Evolutionary conservation across 2,113 vertebrate genomes (phyloP).

Genomic region (Vombatus ursinus): DNA sequence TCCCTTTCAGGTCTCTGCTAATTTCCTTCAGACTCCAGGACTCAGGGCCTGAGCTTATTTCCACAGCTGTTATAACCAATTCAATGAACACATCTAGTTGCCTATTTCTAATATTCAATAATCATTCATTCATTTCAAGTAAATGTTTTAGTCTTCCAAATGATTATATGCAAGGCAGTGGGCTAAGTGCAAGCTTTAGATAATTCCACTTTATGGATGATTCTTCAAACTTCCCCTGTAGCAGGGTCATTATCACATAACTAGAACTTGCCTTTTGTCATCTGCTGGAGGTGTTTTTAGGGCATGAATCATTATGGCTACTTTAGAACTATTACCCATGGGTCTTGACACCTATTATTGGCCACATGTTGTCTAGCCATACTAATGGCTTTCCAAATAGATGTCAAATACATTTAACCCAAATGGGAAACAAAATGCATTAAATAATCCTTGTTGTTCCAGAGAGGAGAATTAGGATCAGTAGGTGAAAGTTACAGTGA

Average conservation of each 20-base stretch:
- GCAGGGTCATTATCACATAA: neutral
- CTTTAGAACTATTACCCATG: neutral
- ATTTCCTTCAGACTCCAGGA: neutral
- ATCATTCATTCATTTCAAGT: neutral
- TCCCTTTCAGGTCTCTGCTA: neutral
- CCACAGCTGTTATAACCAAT: neutral
- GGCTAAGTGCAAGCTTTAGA: neutral
- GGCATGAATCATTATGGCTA: neutral
- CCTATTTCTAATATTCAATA: neutral
- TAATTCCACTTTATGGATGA: neutral
- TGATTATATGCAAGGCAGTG: neutral
- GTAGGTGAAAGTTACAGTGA: neutral
- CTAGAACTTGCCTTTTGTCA: neutral
- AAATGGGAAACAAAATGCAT: neutral
- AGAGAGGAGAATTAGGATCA: neutral
- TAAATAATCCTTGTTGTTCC: neutral
- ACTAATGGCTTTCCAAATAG: neutral
- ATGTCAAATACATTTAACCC: neutral
- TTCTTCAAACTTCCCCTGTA: neutral
- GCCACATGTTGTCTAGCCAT: neutral
- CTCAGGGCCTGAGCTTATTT: neutral
- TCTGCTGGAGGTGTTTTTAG: neutral
- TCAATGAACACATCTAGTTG: neutral
- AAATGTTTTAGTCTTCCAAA: neutral
- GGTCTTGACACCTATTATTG: neutral